Base-by-base conservation (phyloP, 2,888 invertebrate species). In the Perizoma affinitatum region DNA sequence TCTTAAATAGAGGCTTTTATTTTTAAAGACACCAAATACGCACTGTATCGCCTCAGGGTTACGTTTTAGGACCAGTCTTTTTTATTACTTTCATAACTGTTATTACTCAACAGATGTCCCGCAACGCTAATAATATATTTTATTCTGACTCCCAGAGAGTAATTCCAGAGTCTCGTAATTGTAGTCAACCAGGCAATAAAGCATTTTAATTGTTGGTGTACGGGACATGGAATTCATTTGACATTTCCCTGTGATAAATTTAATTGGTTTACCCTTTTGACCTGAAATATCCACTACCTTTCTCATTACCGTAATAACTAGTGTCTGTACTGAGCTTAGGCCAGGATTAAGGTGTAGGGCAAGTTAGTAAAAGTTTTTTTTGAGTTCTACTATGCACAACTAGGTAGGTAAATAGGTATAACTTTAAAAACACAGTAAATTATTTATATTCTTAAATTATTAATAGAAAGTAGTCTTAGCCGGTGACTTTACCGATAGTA, bases 181-280 rank as follows among this genome's bases (percentile, higher is more conserved):
- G 69, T 66, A 65, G 68, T 60, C 65, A 66, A 67, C 59, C 61
- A 55, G 62, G 68, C 68, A 65, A 72, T 76, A 73, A 73, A 76
- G 66, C 72, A 71, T 72, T 77, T 77, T 74, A 76, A 78, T 79
- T 74, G 74, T 72, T 73, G 68, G 74, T 68, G 73, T 71, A 71
- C 72, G 68, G 59, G 69, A 63, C 67, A 64, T 54, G 65, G 67
- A 73, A 68, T 68, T 70, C 68, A 72, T 73, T 68, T 70, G 71
- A 67, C 73, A 69, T 75, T 75, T 66, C 68, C 65, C 61, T 65
- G 63, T 71, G 69, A 72, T 74, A 72, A 75, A 74, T 70, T 69
- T 66, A 72, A 76, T 74, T 59, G 66, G 58, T 63, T 69, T 66
- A 64, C 59, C 56, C 54, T 62, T 68, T 63, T 61, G 54, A 41